These are phyloP conservation scores for Babyrousa celebensis DNA, from an alignment of 2,797 vertebrate species.

Conservation along the genomic window DNA sequence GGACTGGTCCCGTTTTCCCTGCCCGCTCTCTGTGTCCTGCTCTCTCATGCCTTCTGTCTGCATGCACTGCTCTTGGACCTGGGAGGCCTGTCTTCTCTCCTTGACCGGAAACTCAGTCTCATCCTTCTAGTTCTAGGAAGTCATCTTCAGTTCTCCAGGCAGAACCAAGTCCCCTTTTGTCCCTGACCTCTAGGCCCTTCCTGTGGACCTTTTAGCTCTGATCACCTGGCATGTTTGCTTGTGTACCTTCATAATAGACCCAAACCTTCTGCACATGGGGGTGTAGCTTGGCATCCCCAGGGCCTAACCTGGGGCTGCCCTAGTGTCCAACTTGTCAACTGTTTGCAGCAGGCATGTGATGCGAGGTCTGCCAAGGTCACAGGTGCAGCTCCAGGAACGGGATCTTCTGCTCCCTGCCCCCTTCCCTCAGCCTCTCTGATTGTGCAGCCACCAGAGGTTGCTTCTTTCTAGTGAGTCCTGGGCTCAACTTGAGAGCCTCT, in stretches of 20 bases:
- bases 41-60: background rate
- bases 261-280: background rate
- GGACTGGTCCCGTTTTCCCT: background rate
- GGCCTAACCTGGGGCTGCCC: background rate
- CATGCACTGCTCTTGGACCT: too few species aligned
- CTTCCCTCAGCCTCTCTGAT: background rate
- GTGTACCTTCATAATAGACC: background rate
- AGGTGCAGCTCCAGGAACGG: background rate
- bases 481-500: background rate
- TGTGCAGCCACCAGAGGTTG: background rate
- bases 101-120: background rate
- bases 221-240: background rate
- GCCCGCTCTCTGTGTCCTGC: background rate
- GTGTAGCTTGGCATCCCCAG: too few species aligned
- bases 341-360: fast-evolving
- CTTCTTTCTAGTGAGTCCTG: background rate
- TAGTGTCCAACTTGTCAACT: background rate
- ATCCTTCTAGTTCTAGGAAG: background rate
- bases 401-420: background rate
- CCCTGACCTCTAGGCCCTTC: background rate
- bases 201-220: background rate
- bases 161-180: background rate
- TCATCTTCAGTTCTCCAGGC: background rate
- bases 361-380: background rate
- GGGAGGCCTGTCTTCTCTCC: background rate